A percentile compares a stretch with the other conserved stretches of the same genome.
These are phyloP conservation scores for Plotosus lineatus DNA, from an alignment of 2,113 vertebrate genomes.

Conservation along the genomic window DNA sequence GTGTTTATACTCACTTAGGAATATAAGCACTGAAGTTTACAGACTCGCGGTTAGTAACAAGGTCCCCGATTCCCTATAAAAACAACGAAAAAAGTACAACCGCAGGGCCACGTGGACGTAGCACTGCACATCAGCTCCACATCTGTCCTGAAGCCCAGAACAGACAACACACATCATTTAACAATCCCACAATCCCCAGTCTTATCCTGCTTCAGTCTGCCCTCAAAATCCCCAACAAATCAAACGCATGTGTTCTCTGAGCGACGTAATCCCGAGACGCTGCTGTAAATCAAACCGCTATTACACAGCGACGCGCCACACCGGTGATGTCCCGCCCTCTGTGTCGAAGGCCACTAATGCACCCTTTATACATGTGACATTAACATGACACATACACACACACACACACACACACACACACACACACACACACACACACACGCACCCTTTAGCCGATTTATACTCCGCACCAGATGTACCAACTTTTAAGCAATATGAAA, in stretches of 20 bases:
- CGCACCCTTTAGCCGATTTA: slow-evolving; percentile 26
- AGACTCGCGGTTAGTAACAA: slow-evolving; percentile 60
- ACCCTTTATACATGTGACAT: slow-evolving; percentile 38
- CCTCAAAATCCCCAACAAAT: slow-evolving; percentile 68
- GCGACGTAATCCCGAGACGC: slow-evolving; percentile 70
- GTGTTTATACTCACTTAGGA: background rate
- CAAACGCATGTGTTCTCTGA: slow-evolving; percentile 68
- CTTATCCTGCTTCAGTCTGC: slow-evolving; percentile 71
- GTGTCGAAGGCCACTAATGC: slow-evolving; percentile 42
- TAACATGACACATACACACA: slow-evolving; percentile 27
- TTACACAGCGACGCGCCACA: slow-evolving; percentile 33
- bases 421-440: slow-evolving; percentile 1
- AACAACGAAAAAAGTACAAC: slow-evolving; percentile 56
- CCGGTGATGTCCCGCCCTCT: slow-evolving; percentile 17
- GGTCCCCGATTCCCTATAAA: slow-evolving; percentile 48
- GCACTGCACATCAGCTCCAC: slow-evolving; percentile 59
- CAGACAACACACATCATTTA: slow-evolving; percentile 64
- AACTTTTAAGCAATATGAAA: slow-evolving; percentile 57
- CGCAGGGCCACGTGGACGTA: slow-evolving; percentile 47
- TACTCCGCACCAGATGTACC: slow-evolving; percentile 30
- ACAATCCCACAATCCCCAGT: slow-evolving; percentile 69
- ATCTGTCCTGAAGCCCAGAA: slow-evolving; percentile 60
- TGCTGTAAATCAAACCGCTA: slow-evolving; percentile 69
- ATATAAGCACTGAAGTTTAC: slow-evolving; percentile 50
- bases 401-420: slow-evolving; percentile 4